Percentiles rank a stretch among this genome's conserved stretches.
These are phyloP conservation scores for Enteromius trimaculatus DNA, from an alignment of 2,797 vertebrate genomes.

Conservation along the genomic window DNA sequence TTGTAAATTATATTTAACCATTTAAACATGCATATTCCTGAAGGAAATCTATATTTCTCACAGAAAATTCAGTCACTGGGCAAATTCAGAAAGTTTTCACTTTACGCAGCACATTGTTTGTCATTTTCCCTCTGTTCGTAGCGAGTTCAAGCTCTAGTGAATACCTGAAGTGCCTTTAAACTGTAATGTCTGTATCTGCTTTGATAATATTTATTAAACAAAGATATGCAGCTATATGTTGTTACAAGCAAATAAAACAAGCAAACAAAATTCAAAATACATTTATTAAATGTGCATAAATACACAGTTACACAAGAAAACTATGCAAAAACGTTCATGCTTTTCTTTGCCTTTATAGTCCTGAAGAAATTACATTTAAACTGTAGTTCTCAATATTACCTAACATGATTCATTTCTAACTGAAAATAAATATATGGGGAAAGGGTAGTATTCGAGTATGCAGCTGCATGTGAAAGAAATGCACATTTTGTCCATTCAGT, in stretches of 20 bases:
- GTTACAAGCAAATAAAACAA: background rate
- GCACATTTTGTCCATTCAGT: background rate
- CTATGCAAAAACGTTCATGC: slow-evolving; percentile 3
- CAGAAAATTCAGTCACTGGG: background rate
- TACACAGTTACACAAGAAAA: slow-evolving; percentile 29
- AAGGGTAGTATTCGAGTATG: background rate
- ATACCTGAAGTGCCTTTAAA: slow-evolving; percentile 27
- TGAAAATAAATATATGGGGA: background rate
- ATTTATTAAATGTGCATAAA: slow-evolving; percentile 48
- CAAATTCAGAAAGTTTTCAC: background rate
- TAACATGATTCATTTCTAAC: background rate
- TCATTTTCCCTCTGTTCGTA: slow-evolving; percentile 20
- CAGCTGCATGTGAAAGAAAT: background rate
- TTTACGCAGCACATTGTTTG: background rate
- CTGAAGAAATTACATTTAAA: background rate
- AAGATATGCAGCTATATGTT: background rate
- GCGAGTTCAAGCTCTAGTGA: background rate
- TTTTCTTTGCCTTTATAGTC: background rate
- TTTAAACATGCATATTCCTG: background rate
- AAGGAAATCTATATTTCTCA: background rate
- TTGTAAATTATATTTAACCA: background rate
- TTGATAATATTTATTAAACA: slow-evolving; percentile 53
- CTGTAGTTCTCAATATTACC: background rate
- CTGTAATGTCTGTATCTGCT: slow-evolving; percentile 29
- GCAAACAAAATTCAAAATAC: slow-evolving; percentile 41